Conservation (phyloP, 2,888 invertebrate species). For the Platycheirus albimanus region DNA sequence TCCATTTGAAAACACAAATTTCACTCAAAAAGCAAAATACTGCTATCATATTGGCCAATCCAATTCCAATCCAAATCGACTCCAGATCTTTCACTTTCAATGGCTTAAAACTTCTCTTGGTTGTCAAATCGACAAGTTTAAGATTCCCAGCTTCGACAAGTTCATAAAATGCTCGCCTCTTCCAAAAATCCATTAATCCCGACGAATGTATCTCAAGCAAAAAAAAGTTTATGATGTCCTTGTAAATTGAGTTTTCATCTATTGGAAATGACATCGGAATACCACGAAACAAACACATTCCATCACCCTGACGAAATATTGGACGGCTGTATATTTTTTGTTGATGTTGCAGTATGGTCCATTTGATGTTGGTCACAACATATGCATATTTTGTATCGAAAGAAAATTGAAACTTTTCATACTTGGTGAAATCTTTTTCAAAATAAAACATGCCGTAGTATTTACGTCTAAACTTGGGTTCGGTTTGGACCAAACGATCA, state of each 20-base stretch:
- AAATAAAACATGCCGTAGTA: slow-evolving; percentile 76
- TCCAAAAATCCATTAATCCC: slow-evolving; percentile 76
- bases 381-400: slow-evolving; percentile 77
- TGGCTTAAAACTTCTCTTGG: slow-evolving; percentile 72
- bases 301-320: slow-evolving; percentile 76
- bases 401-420: slow-evolving; percentile 74
- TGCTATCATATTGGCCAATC: slow-evolving; percentile 74
- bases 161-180: slow-evolving; percentile 75
- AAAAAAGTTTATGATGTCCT: slow-evolving; percentile 67
- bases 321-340: slow-evolving; percentile 77
- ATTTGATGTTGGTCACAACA: slow-evolving; percentile 76
- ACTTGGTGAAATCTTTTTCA: slow-evolving; percentile 74
- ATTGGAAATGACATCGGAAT: slow-evolving; percentile 78
- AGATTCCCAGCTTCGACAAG: slow-evolving; percentile 76
- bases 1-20: slow-evolving; percentile 21
- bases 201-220: slow-evolving; percentile 75
- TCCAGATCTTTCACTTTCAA: slow-evolving; percentile 77
- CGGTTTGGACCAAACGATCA: background rate
- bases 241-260: slow-evolving; percentile 75
- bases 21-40: slow-evolving; percentile 75
- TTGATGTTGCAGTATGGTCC: slow-evolving; percentile 77
- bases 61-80: slow-evolving; percentile 77
- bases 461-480: background rate
- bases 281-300: slow-evolving; percentile 77
- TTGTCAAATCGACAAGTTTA: slow-evolving; percentile 76